Conservation (phyloP, 1,140 invertebrate genomes). For the Megalopta genalis region DNA sequence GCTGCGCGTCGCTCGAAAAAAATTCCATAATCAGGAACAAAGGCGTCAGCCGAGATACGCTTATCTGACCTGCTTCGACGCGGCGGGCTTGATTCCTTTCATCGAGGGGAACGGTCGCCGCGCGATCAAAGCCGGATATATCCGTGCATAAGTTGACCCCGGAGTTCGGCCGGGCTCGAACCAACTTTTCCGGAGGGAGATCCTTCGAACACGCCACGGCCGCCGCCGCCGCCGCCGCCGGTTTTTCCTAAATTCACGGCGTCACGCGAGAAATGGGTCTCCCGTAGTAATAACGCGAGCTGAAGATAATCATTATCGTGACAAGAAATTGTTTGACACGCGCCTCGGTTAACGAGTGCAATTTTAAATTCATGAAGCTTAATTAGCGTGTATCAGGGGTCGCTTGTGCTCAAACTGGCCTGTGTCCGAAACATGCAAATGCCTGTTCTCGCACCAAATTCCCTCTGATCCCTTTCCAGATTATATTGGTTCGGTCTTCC, state of each 20-base stretch:
- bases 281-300: background rate
- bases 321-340: slow-evolving; percentile 40
- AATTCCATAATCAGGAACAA: background rate
- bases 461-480: slow-evolving; percentile 14
- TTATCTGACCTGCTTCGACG: too few species aligned
- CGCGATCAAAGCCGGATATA: background rate
- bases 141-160: background rate
- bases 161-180: too few species aligned
- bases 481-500: slow-evolving; percentile 47
- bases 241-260: background rate
- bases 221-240: too few species aligned
- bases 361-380: slow-evolving; percentile 49
- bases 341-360: slow-evolving; percentile 17
- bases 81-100: background rate
- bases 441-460: slow-evolving; percentile 20
- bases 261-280: slow-evolving; percentile 25
- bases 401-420: slow-evolving; percentile 8
- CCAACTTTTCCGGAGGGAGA: too few species aligned
- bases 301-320: slow-evolving; percentile 33
- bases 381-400: slow-evolving; percentile 45
- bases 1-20: too few species aligned
- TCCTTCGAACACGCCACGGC: background rate
- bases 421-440: slow-evolving; percentile 35
- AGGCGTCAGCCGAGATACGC: too few species aligned
- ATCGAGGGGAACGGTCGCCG: background rate